Evolutionary conservation across 2,888 invertebrate genomes (phyloP).

Genomic region (Philonicus albiceps): DNA sequence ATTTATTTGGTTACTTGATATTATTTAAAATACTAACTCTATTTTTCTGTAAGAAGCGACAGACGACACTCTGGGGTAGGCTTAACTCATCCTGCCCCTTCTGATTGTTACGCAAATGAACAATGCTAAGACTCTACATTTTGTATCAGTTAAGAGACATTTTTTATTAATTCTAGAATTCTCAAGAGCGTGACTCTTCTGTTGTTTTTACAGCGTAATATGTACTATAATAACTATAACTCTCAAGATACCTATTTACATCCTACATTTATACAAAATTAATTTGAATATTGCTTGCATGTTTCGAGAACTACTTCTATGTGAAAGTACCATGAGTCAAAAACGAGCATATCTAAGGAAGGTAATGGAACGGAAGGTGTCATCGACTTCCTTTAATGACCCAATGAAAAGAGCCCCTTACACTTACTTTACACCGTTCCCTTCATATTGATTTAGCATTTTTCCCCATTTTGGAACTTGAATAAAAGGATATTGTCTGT

Average conservation of each 20-base stretch:
- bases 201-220: neutral
- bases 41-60: too few species aligned
- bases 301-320: neutral
- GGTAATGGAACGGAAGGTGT: neutral
- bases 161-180: too few species aligned
- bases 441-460: neutral
- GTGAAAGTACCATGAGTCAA: neutral
- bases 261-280: neutral
- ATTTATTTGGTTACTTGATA: too few species aligned
- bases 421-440: neutral
- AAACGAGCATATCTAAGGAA: neutral
- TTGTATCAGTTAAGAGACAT: too few species aligned
- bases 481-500: neutral
- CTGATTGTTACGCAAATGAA: too few species aligned
- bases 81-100: too few species aligned
- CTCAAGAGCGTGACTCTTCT: too few species aligned
- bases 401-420: neutral
- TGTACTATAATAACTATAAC: neutral
- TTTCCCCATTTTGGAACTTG: neutral
- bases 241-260: neutral
- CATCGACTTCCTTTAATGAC: neutral
- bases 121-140: too few species aligned
- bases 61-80: too few species aligned
- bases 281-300: neutral
- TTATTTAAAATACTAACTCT: too few species aligned